Evolutionary conservation across 2,113 vertebrate species (phyloP), one percentile per base, ranked within the genome.

Genomic region (Lasiurus cinereus): DNA sequence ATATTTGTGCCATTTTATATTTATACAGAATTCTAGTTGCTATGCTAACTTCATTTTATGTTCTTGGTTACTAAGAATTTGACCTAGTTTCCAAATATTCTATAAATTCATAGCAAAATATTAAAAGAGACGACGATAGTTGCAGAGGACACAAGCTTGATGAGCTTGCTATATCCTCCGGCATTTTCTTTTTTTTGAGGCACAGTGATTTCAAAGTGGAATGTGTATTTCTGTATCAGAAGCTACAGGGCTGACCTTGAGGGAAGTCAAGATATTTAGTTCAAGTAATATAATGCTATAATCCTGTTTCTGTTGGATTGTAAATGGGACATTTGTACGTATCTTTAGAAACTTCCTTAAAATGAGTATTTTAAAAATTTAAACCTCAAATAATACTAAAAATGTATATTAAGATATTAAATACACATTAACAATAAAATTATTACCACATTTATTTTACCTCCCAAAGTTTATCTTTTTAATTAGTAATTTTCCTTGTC

Each of bases 191-290:
- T 97, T 97, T 97, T 96, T 90, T 79, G 70, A 88, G 76, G 79
- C 10, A 93, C 70, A 21, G 50, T 89, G 33, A 93, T 84, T 98
- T 96, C 96, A 96, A 97, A 93, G 73, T 96, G 46, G 54, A 96
- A n/a, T 83, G 94, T 97, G 46, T 36, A n/a, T 97, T 96, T 96
- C 92, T 74, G 73, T 90, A 97, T 88, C 89, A 93, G 95, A 95
- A 97, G 70, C 62, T 94, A 39, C 14, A 84, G 93, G 74, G 91
- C 96, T 97, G 96, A 95, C 95, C 59, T 98, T 98, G 70, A 94
- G 94, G 94, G 67, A 84, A 92, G 73, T 94, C 21, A 91, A 27
- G 91, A 73, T 82, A 91, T 4, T 95, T 85, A 93, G 73, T 88
- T 31, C 93, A 96, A 95, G 95, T 96, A 98, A 96, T 96, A 36